Percentiles rank a stretch among this genome's conserved stretches.
phyloP scores from a whole-genome alignment of 2,113 vertebrate genomes.

The Urocynchramus pylzowi region DNA sequence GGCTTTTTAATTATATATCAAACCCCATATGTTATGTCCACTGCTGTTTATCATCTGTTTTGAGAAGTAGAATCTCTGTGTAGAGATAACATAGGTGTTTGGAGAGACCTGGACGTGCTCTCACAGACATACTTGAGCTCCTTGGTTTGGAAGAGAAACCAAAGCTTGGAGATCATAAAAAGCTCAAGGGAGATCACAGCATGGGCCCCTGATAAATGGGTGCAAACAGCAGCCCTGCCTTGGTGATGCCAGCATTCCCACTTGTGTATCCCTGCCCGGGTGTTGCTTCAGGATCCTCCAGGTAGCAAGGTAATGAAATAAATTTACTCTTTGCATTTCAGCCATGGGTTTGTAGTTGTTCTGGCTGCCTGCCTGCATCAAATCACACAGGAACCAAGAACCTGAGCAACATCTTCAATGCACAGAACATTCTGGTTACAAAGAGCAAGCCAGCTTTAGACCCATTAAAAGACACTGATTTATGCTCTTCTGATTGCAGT shows the following conservation, averaged over 20 bases:
- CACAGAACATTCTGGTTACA: neutral
- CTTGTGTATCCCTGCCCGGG: accelerated
- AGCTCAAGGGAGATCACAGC: too few species aligned
- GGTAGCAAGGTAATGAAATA: neutral
- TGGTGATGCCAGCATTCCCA: neutral
- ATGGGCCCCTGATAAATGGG: neutral
- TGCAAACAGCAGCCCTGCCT: neutral
- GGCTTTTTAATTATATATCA: neutral
- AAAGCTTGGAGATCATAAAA: neutral
- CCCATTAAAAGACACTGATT: neutral
- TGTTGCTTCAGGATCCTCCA: too few species aligned
- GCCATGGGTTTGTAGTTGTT: neutral
- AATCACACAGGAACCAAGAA: neutral
- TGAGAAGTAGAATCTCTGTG: neutral
- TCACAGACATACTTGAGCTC: neutral
- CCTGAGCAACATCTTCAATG: neutral
- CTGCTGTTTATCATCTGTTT: neutral
- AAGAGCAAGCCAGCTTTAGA: neutral
- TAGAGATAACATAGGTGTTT: neutral
- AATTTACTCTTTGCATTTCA: neutral
- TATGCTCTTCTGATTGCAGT: neutral
- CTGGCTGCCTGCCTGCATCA: neutral
- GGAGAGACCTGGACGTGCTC: neutral
- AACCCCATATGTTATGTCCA: neutral
- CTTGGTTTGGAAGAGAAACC: neutral